Base-by-base conservation (phyloP, 1,140 invertebrate genomes). In the Magallana ariakensis region DNA sequence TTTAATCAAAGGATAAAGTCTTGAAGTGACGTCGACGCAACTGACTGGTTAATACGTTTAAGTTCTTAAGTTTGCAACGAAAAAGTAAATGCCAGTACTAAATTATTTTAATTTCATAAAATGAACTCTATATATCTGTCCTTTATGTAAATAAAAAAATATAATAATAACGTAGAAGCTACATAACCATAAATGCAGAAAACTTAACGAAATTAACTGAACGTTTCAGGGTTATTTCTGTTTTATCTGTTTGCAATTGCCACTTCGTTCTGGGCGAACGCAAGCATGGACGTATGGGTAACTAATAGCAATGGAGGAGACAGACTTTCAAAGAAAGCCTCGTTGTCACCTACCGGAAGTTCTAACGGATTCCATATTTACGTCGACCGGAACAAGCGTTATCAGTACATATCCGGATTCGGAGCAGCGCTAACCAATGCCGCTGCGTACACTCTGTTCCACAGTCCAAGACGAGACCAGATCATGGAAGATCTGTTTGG, bases 401-500 rank as follows among this genome's bases (percentile, higher is more conserved):
- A 86, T 19, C 90, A 91, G 60, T 84, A 80, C 8, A 89, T 91
- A 46, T 87, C 88, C 19, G 90, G 90, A 11, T 91, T 91, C 85
- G 90, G 90, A 22, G 90, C 89, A 1, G 86, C 90, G 0, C 15
- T 91, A 22, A 89, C 90, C 16, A 90, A 89, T 56, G 89, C 90
- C 7, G 87, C 90, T 19, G 90, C 90, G 33, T 91, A 88, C 58
- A 89, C 88, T 46, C 88, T 91, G 6, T 90, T 86, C 80, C 83
- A 90, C 19, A 91, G 90, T 80, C 88, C 87, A 33, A 62, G 84
- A 57, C 66, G 88, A 46, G 85, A 90, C 56, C 58, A 88, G 83
- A 91, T 90, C 10, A 87, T 91, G 87, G 70, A 57, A 7, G 80
- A 89, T n/a, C 82, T 91, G 9, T 91, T 91, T 80, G 87, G 89